A percentile compares a stretch with the other conserved stretches of the same genome.
phyloP scores from a whole-genome alignment of 2,113 vertebrate genomes.

The Tiliqua scincoides region DNA sequence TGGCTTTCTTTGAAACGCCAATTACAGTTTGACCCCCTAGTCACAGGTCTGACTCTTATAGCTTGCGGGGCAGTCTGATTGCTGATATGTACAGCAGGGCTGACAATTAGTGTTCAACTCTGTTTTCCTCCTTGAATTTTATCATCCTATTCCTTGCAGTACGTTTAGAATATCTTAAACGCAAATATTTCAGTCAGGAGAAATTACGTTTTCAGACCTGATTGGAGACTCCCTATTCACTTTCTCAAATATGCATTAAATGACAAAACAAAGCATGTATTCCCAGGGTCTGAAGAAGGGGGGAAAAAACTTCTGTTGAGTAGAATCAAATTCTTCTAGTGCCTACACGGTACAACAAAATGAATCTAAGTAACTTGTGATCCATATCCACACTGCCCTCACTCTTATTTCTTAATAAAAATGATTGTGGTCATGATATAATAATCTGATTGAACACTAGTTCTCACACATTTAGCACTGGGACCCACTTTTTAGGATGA shows the following conservation, averaged over 20 bases:
- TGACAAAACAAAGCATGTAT: not conserved
- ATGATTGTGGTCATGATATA: too few species aligned
- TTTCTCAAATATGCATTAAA: too few species aligned
- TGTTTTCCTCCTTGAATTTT: not conserved
- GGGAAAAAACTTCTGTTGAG: not conserved
- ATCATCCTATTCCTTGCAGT: not conserved
- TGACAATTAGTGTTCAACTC: not conserved
- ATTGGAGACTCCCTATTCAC: not conserved
- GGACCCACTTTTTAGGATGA: too few species aligned
- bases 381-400: not conserved
- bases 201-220: not conserved
- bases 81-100: too few species aligned
- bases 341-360: not conserved
- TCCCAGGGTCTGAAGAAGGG: not conserved
- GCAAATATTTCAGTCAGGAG: too few species aligned
- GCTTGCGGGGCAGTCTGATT: not conserved
- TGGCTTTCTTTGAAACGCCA: not conserved
- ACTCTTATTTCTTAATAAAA: not conserved
- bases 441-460: too few species aligned
- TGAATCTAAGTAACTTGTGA: not conserved
- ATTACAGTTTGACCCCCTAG: too few species aligned
- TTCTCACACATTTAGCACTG: too few species aligned
- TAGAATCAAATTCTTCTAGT: not conserved
- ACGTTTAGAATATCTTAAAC: not conserved
- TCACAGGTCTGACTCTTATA: not conserved